phyloP scores from a whole-genome alignment of 2,797 vertebrate genomes.

The Zalophus californianus region DNA sequence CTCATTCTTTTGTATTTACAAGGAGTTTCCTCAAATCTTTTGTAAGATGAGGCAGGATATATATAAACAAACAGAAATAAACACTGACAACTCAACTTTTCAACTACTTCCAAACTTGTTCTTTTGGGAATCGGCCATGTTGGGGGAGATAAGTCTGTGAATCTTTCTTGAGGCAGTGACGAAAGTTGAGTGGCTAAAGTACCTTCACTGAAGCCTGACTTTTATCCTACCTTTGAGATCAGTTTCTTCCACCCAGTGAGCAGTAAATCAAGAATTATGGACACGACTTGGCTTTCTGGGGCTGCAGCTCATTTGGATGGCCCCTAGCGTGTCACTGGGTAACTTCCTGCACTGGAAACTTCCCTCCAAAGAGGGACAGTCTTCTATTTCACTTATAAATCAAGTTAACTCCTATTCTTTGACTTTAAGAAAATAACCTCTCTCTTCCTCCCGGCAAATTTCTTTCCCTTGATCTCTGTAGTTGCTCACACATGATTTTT shows the following conservation, averaged over 20 bases:
- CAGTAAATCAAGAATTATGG: slow-evolving; percentile 8
- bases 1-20: slow-evolving; percentile 14
- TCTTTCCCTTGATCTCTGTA: background rate
- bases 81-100: slow-evolving; percentile 9
- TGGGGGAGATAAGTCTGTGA: background rate
- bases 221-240: background rate
- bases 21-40: slow-evolving; percentile 1
- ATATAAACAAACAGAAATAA: slow-evolving; percentile 20
- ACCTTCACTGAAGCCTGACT: background rate
- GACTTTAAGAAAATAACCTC: slow-evolving; percentile 63
- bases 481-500: background rate
- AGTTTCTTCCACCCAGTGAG: background rate
- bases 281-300: background rate
- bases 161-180: background rate
- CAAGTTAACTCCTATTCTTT: slow-evolving; percentile 44
- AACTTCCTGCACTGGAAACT: slow-evolving; percentile 36
- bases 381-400: slow-evolving; percentile 69
- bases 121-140: background rate
- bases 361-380: background rate
- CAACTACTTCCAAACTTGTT: background rate
- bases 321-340: background rate
- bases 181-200: background rate
- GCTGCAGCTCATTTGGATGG: background rate
- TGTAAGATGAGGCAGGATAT: background rate
- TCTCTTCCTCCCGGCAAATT: background rate